A percentile compares a stretch with the other conserved stretches of the same genome.
Evolutionary conservation across 2,888 invertebrate genomes (phyloP).

Genomic region (Lucinisca nassula): DNA sequence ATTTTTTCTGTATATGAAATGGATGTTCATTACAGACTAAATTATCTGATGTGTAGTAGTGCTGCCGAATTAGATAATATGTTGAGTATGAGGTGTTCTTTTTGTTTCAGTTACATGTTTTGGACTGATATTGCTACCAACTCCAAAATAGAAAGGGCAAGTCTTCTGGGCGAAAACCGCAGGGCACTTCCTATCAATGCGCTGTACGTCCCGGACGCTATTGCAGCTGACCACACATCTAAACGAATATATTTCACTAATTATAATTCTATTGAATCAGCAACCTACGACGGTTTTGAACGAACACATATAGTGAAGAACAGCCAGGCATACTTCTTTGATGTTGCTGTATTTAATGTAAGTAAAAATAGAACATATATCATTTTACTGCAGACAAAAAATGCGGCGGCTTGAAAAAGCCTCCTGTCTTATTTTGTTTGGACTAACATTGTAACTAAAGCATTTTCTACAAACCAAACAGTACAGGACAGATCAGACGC

Average conservation of each 20-base stretch:
- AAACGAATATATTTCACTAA: conserved; percentile 62
- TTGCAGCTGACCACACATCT: conserved; percentile 37
- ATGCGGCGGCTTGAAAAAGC: too few relatives aligned
- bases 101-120: conserved; percentile 68
- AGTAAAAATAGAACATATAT: too few relatives aligned
- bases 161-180: conserved; percentile 47
- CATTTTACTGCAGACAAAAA: too few relatives aligned
- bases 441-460: too few relatives aligned
- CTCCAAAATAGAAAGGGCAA: conserved; percentile 50
- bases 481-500: too few relatives aligned
- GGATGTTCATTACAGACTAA: too few relatives aligned
- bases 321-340: conserved; percentile 41
- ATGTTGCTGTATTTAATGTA: conserved; percentile 53
- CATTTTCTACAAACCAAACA: too few relatives aligned
- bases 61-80: too few relatives aligned
- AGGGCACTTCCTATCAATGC: neutral
- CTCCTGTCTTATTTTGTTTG: too few relatives aligned
- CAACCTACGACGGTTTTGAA: conserved; percentile 45
- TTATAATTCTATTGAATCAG: conserved; percentile 39
- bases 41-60: too few relatives aligned
- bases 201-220: conserved; percentile 29
- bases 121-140: conserved; percentile 54
- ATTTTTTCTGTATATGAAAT: too few relatives aligned
- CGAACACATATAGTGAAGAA: conserved; percentile 32
- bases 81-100: too few relatives aligned